Conservation (phyloP, 2,797 vertebrate species). For the Lerista edwardsae region DNA sequence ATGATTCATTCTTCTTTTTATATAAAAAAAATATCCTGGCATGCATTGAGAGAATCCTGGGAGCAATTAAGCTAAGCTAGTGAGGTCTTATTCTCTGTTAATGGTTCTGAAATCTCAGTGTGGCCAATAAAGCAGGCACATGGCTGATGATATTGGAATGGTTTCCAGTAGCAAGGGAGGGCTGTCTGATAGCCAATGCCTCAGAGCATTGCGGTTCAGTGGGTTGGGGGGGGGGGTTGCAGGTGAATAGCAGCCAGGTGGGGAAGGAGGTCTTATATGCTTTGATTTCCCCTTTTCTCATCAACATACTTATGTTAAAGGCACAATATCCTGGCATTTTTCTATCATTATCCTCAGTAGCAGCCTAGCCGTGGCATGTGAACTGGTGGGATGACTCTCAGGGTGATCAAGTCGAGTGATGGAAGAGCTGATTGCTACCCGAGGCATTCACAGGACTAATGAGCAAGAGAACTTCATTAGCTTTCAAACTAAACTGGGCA, state of each 20-base stretch:
- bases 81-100: slow-evolving; percentile 29
- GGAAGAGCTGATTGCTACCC: neutral
- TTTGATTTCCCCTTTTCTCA: slow-evolving; percentile 4
- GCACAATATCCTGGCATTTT: neutral
- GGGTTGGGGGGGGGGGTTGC: slow-evolving; percentile 9
- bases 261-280: neutral
- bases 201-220: neutral
- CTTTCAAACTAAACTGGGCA: neutral
- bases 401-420: neutral
- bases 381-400: neutral
- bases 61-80: slow-evolving; percentile 30
- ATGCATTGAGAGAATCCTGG: slow-evolving; percentile 17
- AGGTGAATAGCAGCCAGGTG: neutral
- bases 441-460: neutral
- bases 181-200: slow-evolving; percentile 16
- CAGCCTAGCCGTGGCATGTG: neutral
- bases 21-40: neutral
- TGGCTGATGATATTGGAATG: neutral
- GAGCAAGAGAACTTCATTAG: neutral
- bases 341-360: neutral
- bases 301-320: neutral
- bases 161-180: slow-evolving; percentile 27
- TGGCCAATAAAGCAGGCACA: slow-evolving; percentile 13
- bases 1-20: neutral
- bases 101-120: slow-evolving; percentile 30